Percentiles rank a stretch among this genome's conserved stretches.
Evolutionary conservation across 2,797 vertebrate genomes (phyloP).

Genomic region (Coregonus ussuriensis): DNA sequence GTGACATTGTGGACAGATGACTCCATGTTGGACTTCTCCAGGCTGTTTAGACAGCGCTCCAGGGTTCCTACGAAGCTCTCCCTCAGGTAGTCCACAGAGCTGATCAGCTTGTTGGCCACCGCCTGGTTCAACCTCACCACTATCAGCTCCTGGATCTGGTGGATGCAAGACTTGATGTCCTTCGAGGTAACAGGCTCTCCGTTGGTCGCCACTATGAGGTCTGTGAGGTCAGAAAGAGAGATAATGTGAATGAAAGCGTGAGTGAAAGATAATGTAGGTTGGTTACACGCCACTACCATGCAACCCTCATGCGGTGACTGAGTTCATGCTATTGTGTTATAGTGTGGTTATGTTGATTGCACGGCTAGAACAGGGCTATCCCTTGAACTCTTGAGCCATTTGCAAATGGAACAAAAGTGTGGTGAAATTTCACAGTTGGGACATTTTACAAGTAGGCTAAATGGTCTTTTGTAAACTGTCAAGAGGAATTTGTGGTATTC

Average conservation of each 20-base stretch:
- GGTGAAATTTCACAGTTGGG: no score
- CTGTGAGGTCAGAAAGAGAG: conserved; percentile 60
- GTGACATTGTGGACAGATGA: conserved; percentile 85
- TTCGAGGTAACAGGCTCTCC: conserved; percentile 89
- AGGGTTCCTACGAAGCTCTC: conserved; percentile 98
- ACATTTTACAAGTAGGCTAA: no score
- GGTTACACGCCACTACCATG: no score
- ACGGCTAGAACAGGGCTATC: no score
- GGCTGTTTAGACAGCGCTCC: conserved; percentile 91
- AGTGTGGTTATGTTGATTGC: no score
- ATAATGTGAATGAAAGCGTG: not conserved
- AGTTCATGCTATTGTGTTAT: no score
- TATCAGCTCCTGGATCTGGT: conserved; percentile 96
- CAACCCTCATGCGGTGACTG: no score
- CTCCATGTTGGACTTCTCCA: conserved; percentile 90
- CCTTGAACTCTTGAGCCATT: no score
- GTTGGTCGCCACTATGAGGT: conserved; percentile 88
- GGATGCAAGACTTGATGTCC: conserved; percentile 94
- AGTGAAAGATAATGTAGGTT: not conserved
- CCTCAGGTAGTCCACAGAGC: conserved; percentile 93
- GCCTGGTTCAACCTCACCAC: conserved; percentile 92
- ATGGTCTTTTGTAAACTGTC: no score
- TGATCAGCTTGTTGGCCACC: conserved; percentile 95
- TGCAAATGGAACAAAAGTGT: no score
- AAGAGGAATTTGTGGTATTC: not conserved